phyloP scores from a whole-genome alignment of 1,140 invertebrate species.

The Drosophila triauraria region DNA sequence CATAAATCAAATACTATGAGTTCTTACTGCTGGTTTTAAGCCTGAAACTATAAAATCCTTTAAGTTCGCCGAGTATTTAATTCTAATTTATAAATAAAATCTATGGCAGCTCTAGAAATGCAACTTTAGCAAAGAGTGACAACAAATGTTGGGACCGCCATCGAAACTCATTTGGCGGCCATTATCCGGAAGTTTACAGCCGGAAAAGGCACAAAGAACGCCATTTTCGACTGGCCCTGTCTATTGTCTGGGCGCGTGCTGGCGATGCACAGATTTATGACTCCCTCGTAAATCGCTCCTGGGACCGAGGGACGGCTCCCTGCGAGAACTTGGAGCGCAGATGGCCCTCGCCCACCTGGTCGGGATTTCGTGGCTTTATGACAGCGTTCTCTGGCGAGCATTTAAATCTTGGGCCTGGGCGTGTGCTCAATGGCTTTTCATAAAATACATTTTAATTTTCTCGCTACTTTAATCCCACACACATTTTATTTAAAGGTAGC shows the following conservation, averaged over 20 bases:
- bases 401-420: conserved; percentile 24
- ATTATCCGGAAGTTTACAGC: conserved; percentile 73
- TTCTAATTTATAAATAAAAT: not conserved
- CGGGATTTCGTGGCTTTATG: conserved; percentile 42
- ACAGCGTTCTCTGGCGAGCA: conserved; percentile 26
- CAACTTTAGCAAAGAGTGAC: conserved; percentile 6
- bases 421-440: conserved; percentile 14
- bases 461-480: conserved; percentile 15
- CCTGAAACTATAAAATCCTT: not conserved
- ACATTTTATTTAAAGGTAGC: conserved; percentile 23
- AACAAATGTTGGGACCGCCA: conserved; percentile 9
- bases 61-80: no score
- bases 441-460: conserved; percentile 21
- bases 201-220: conserved; percentile 49
- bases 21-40: not conserved
- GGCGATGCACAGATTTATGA: conserved; percentile 62
- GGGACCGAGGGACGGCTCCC: not conserved
- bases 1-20: not conserved
- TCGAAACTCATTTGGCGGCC: conserved; percentile 61
- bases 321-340: conserved; percentile 12
- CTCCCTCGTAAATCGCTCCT: conserved; percentile 40
- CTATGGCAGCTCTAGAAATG: not conserved
- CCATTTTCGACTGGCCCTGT: conserved; percentile 23
- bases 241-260: conserved; percentile 26
- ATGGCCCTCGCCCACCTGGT: conserved; percentile 27